Evolutionary conservation across 2,888 invertebrate genomes (phyloP).

Genomic region (Drosophila formosana): DNA sequence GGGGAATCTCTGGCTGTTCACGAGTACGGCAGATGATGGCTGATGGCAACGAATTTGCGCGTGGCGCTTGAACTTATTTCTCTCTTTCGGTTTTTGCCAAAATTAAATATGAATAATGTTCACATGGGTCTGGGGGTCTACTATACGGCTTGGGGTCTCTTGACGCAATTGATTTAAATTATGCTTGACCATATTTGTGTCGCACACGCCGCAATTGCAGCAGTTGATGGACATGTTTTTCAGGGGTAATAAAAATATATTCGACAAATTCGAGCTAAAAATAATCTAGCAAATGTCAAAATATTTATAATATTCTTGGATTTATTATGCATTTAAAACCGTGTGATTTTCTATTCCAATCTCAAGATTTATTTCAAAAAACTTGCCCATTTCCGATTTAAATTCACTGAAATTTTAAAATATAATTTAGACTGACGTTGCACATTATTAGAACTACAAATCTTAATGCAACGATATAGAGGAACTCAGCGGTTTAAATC

Average conservation of each 20-base stretch:
- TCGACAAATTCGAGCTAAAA: slow-evolving; percentile 29
- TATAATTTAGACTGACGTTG: too few species aligned
- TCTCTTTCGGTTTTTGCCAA: slow-evolving; percentile 18
- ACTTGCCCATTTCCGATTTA: too few species aligned
- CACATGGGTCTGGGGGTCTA: slow-evolving; percentile 10
- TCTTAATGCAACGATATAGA: too few species aligned
- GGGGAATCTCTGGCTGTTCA: slow-evolving; percentile 31
- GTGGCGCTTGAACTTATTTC: slow-evolving; percentile 41
- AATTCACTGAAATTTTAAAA: too few species aligned
- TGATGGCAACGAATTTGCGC: slow-evolving; percentile 47
- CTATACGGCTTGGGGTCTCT: slow-evolving; percentile 14
- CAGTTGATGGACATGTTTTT: slow-evolving; percentile 11
- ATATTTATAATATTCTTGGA: slow-evolving; percentile 4
- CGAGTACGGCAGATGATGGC: slow-evolving; percentile 36
- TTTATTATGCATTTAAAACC: neutral
- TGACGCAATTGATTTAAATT: slow-evolving; percentile 56
- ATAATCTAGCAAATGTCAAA: slow-evolving; percentile 32
- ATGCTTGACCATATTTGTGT: slow-evolving; percentile 37
- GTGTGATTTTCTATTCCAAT: neutral
- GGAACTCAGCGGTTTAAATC: neutral
- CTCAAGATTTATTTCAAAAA: neutral
- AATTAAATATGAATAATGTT: slow-evolving; percentile 26
- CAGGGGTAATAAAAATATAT: slow-evolving; percentile 23
- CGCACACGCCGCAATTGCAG: slow-evolving; percentile 37
- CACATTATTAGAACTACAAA: too few species aligned